A percentile compares a stretch with the other conserved stretches of the same genome.
Conservation (phyloP, 1,140 invertebrate species). For the Philopotamus ludificatus region DNA sequence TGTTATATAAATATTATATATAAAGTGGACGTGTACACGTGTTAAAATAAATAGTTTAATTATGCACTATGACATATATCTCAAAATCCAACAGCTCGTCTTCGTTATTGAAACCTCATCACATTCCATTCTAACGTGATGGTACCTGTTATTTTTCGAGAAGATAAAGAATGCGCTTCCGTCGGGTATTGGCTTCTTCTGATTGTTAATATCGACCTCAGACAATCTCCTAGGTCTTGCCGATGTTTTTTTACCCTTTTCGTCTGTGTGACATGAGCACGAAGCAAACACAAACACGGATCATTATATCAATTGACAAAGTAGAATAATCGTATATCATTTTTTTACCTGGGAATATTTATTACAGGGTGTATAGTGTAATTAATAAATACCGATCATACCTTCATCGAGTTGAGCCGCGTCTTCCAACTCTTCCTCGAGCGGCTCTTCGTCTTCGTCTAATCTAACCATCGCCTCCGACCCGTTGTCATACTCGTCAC, state of each 20-base stretch:
- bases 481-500: constrained; percentile 67
- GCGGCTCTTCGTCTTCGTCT: constrained; percentile 65
- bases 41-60: no score
- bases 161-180: constrained; percentile 95
- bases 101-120: no score
- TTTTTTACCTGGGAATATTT: neutral
- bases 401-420: constrained; percentile 58
- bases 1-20: no score
- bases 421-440: constrained; percentile 66
- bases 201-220: constrained; percentile 82
- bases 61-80: no score
- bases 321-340: constrained; percentile 4
- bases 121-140: no score
- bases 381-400: constrained; percentile 10
- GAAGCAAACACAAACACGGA: neutral
- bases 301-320: neutral
- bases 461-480: constrained; percentile 69
- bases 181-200: constrained; percentile 91
- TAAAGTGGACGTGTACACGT: no score
- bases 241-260: constrained; percentile 47
- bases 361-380: constrained; percentile 10
- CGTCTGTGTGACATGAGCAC: constrained; percentile 1
- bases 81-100: no score
- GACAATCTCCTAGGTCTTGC: constrained; percentile 87
- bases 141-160: constrained; percentile 86